A percentile compares a stretch with the other conserved stretches of the same genome.
These are phyloP conservation scores for Idaea biselata DNA, from an alignment of 2,888 invertebrate species.

Conservation along the genomic window DNA sequence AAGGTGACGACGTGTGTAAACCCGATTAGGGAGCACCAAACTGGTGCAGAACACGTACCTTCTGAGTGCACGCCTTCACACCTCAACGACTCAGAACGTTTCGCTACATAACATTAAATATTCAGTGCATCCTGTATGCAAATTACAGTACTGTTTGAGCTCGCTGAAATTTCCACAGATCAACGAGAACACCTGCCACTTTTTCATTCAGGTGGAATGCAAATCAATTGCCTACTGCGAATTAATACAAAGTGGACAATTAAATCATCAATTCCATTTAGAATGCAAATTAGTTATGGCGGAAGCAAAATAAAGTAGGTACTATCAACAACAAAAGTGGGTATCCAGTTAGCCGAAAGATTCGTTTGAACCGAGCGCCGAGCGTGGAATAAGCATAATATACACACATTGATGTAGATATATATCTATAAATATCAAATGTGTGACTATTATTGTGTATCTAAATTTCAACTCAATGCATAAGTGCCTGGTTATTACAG, in stretches of 20 bases:
- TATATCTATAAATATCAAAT: no score
- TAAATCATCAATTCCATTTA: not conserved
- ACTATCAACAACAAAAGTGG: no score
- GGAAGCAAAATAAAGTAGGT: not conserved
- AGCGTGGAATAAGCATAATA: no score
- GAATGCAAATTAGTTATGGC: not conserved
- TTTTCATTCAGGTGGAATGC: not conserved
- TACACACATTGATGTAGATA: no score
- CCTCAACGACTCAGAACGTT: not conserved
- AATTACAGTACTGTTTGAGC: conserved; percentile 6
- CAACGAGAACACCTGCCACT: conserved; percentile 4
- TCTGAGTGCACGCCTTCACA: not conserved
- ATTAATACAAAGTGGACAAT: not conserved
- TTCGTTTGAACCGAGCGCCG: no score
- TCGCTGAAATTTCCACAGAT: conserved; percentile 19
- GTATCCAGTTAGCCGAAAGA: no score
- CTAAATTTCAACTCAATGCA: no score
- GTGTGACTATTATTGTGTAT: no score
- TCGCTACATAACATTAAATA: not conserved
- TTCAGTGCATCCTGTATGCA: not conserved
- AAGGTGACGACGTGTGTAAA: conserved; percentile 17
- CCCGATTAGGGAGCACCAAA: conserved; percentile 23
- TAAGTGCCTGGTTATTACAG: no score
- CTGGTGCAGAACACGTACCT: conserved; percentile 16
- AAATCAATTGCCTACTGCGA: not conserved